phyloP scores from a whole-genome alignment of 2,888 invertebrate species.

The Tinea trinotella region DNA sequence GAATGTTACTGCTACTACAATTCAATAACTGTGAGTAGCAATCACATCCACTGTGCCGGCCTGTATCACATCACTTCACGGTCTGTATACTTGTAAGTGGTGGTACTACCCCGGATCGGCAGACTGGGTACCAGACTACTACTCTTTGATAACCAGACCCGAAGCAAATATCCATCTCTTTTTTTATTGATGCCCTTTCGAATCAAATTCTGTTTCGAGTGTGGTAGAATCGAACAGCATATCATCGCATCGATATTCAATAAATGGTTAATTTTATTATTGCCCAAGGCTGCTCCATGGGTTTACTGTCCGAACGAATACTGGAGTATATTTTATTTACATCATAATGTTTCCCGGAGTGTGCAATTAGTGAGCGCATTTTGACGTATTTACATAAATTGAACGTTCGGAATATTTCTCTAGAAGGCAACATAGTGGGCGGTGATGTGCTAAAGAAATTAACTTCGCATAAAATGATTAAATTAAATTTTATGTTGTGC shows the following conservation, averaged over 20 bases:
- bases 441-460: constrained; percentile 8
- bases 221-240: no score
- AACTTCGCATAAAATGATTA: constrained; percentile 12
- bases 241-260: constrained; percentile 3
- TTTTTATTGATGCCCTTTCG: no score
- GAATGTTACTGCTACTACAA: no score
- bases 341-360: constrained; percentile 17
- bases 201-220: no score
- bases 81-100: no score
- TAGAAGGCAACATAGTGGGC: constrained; percentile 9
- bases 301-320: background rate
- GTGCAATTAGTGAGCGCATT: constrained; percentile 20
- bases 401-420: constrained; percentile 15
- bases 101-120: no score
- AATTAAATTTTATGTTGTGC: constrained; percentile 14
- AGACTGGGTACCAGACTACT: no score
- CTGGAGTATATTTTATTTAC: constrained; percentile 8
- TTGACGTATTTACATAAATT: constrained; percentile 22
- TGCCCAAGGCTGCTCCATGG: constrained; percentile 3
- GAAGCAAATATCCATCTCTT: no score
- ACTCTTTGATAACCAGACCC: no score
- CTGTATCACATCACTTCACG: no score
- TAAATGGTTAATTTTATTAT: constrained; percentile 16
- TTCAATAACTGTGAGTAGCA: no score
- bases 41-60: no score